These are phyloP conservation scores for Lanistes nyassanus DNA, from an alignment of 1,140 invertebrate species.

Conservation along the genomic window DNA sequence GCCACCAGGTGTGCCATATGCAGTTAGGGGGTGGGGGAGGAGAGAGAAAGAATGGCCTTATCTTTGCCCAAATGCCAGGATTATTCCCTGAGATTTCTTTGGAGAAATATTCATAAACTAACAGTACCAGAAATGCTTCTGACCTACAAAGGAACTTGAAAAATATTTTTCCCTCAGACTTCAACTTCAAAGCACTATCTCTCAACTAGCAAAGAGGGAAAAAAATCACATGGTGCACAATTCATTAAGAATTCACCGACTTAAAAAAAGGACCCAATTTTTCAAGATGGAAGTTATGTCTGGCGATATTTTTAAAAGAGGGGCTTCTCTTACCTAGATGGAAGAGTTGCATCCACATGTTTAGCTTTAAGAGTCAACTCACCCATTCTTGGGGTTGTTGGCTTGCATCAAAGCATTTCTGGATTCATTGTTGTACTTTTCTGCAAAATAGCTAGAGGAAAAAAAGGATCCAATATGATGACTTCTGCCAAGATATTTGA, in stretches of 20 bases:
- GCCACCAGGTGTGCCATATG: too few relatives aligned
- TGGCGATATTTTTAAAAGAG: too few relatives aligned
- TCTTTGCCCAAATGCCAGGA: too few relatives aligned
- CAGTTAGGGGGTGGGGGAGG: too few relatives aligned
- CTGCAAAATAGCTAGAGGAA: conserved; percentile 77
- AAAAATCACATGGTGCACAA: background rate
- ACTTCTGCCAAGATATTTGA: background rate
- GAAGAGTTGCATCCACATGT: too few relatives aligned
- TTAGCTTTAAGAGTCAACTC: conserved; percentile 36
- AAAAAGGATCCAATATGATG: conserved; percentile 3
- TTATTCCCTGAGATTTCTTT: too few relatives aligned
- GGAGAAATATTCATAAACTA: too few relatives aligned
- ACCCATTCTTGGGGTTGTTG: conserved; percentile 87
- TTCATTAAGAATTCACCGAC: background rate
- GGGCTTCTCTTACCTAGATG: too few relatives aligned
- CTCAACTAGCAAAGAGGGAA: background rate
- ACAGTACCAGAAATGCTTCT: too few relatives aligned
- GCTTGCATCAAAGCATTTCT: conserved; percentile 88
- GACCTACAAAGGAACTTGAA: background rate
- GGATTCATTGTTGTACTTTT: conserved; percentile 81
- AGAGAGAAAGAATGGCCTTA: too few relatives aligned
- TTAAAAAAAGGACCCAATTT: too few relatives aligned
- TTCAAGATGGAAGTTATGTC: too few relatives aligned
- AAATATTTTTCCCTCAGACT: conserved; percentile 2
- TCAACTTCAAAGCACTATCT: background rate